Base-by-base conservation (phyloP, 2,113 vertebrate genomes). In the Pampusana beccarii region DNA sequence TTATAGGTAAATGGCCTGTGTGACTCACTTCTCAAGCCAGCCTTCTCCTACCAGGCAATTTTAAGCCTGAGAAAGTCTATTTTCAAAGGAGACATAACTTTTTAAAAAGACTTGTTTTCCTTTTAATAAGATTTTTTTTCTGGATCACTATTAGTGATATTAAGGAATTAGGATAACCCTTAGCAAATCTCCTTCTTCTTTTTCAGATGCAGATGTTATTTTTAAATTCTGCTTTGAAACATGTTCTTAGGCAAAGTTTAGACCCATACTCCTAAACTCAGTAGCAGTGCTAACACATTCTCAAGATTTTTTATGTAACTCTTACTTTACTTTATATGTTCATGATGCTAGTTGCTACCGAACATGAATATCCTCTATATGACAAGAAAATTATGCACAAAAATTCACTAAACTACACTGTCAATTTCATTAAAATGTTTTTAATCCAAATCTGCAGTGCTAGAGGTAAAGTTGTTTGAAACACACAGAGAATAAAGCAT, bases 351-450 rank as follows among this genome's bases (percentile, higher is more conserved):
- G 92, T 97, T 97, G 82, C 71, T 96, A 87, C 78, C 92, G 96
- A 91, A 93, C 73, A 85, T 60, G 70, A 88, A 95, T 88, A 97
- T 87, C 78, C 78, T 96, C 75, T 61, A 67, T 57, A 88, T 91
- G 93, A 97, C 93, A 97, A 97, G 94, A 97, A 97, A 98, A 98
- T 96, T 95, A 91, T 87, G 60, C 70, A 91, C 80, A 97, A 97
- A 97, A 97, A 92, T 56, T 94, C 69, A 71, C 79, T 65, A 91
- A 97, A 97, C 73, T 97, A 92, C 70, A 86, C 75, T 97, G 95
- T 93, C 93, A 98, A 69, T 93, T 97, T 97, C 83, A 88, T 93
- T 86, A 95, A 96, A 93, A 88, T 82, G 26, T 88, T 97, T 97
- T 92, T 80, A 95, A 95, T 94, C 44, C 80, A 95, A 95, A 92